These are phyloP conservation scores for Drosophila colorata DNA, from an alignment of 2,888 invertebrate genomes.

Conservation along the genomic window DNA sequence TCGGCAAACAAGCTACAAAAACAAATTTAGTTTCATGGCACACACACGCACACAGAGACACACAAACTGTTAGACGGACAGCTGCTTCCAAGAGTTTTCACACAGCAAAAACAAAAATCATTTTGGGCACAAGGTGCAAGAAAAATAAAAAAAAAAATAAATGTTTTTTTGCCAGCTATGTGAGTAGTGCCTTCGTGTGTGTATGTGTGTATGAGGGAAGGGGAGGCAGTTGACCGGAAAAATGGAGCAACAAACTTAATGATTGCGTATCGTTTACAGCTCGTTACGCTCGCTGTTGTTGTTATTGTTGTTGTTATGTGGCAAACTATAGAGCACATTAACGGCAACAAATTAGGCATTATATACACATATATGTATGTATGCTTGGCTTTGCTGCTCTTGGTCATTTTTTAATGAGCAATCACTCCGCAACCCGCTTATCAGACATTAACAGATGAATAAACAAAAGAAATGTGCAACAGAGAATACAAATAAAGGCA, in stretches of 20 bases:
- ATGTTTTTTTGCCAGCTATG: conserved; percentile 18
- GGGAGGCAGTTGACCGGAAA: conserved; percentile 61
- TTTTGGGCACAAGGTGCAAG: conserved; percentile 48
- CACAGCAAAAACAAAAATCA: conserved; percentile 45
- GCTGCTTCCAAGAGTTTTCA: conserved; percentile 55
- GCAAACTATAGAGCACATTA: conserved; percentile 29
- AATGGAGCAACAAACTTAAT: conserved; percentile 50
- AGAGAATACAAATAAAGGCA: neutral
- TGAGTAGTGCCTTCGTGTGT: neutral
- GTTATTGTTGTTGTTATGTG: conserved; percentile 35
- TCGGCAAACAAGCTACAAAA: conserved; percentile 62
- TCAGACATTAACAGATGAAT: conserved; percentile 15
- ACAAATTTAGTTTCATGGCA: conserved; percentile 63
- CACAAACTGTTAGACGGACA: conserved; percentile 23
- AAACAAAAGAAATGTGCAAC: neutral
- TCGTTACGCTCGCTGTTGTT: conserved; percentile 36
- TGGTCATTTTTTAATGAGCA: conserved; percentile 32
- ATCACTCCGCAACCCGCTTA: conserved; percentile 15
- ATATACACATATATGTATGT: conserved; percentile 7
- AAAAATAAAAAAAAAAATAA: conserved; percentile 13
- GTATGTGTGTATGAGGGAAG: neutral
- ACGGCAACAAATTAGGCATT: conserved; percentile 55
- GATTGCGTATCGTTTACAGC: conserved; percentile 64
- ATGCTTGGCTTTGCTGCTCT: conserved; percentile 29
- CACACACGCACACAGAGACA: conserved; percentile 13